These are phyloP conservation scores for Zingel zingel DNA, from an alignment of 2,113 vertebrate species.

Conservation along the genomic window DNA sequence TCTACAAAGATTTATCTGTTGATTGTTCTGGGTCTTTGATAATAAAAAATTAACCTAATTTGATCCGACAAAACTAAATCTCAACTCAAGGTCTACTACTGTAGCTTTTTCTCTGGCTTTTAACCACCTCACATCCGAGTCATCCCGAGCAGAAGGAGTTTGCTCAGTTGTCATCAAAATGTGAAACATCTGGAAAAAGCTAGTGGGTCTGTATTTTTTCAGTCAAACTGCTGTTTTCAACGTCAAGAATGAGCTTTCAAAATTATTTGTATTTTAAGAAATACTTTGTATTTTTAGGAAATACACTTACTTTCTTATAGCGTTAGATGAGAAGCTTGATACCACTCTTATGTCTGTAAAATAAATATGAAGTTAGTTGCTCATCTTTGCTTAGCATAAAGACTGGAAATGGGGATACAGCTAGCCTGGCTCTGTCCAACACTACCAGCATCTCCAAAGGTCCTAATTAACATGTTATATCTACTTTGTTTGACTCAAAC, in stretches of 20 bases:
- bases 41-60: background rate
- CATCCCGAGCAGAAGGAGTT: background rate
- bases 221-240: background rate
- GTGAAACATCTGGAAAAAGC: background rate
- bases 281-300: background rate
- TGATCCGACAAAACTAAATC: background rate
- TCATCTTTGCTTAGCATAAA: conserved; percentile 1
- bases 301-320: background rate
- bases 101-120: background rate
- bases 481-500: background rate
- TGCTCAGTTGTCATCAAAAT: background rate
- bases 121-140: background rate
- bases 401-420: background rate
- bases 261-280: background rate
- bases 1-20: background rate
- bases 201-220: background rate
- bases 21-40: background rate
- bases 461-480: background rate
- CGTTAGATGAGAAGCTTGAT: background rate
- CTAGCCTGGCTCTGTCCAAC: too few relatives aligned
- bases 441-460: background rate
- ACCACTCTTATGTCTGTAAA: background rate
- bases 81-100: background rate
- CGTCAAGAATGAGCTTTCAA: background rate
- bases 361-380: background rate